These are phyloP conservation scores for Macrobrachium rosenbergii DNA, from an alignment of 1,140 invertebrate genomes.

Conservation along the genomic window DNA sequence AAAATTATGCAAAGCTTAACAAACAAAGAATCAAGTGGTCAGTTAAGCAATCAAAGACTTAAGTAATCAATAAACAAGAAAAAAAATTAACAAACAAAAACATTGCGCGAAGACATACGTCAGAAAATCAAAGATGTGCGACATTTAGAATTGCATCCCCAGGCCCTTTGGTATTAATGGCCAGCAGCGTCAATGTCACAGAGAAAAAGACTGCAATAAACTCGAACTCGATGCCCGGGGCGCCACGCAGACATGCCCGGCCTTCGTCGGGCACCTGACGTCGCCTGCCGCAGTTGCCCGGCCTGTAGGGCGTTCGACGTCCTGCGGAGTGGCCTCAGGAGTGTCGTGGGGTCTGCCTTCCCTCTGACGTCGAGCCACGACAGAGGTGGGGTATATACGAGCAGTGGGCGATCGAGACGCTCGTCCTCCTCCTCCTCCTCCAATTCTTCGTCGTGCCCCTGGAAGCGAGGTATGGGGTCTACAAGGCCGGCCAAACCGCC, in stretches of 20 bases:
- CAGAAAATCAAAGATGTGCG: no score
- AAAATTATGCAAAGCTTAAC: no score
- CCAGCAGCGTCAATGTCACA: no score
- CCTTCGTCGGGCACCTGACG: background rate
- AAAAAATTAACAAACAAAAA: background rate
- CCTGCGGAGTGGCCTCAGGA: constrained; percentile 1
- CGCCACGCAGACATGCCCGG: background rate
- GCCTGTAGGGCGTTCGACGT: background rate
- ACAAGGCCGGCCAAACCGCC: no score
- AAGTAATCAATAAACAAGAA: background rate
- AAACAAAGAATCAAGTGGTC: no score
- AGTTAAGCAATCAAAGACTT: background rate
- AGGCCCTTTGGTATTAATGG: no score
- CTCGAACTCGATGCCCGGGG: no score
- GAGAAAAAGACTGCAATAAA: no score
- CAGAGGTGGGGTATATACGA: background rate
- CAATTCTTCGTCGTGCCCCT: background rate
- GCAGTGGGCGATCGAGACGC: background rate
- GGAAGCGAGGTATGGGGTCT: background rate
- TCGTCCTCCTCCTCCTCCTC: no score
- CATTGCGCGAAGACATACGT: no score
- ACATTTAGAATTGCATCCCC: no score
- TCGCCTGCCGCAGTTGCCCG: background rate
- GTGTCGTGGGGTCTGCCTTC: background rate
- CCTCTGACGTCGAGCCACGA: background rate